Conservation (phyloP, 2,888 invertebrate genomes). For the Drosophila tripunctata region DNA sequence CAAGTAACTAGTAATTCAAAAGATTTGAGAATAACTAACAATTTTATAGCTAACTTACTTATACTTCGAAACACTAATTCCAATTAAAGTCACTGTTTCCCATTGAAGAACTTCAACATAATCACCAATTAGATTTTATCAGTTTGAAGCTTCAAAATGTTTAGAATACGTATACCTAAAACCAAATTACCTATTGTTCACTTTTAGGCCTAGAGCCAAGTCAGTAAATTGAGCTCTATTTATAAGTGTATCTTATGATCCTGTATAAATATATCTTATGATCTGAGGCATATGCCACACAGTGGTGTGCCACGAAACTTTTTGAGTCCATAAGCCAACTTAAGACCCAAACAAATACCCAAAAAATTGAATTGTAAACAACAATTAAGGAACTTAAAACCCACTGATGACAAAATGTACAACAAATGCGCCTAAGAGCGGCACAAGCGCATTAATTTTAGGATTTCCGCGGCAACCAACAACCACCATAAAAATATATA, state of each 20-base stretch:
- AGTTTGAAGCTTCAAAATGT: too few species aligned
- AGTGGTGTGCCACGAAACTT: slow-evolving; percentile 2
- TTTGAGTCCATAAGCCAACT: slow-evolving; percentile 47
- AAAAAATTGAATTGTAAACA: slow-evolving; percentile 66
- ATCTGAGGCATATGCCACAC: slow-evolving; percentile 27
- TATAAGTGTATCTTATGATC: not conserved
- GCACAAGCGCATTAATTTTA: slow-evolving; percentile 41
- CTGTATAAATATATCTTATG: slow-evolving; percentile 8
- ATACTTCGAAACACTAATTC: too few species aligned
- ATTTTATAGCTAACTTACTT: too few species aligned
- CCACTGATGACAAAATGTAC: slow-evolving; percentile 41
- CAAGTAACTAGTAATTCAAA: too few species aligned
- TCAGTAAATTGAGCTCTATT: slow-evolving; percentile 5
- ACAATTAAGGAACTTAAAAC: slow-evolving; percentile 57
- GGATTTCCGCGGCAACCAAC: slow-evolving; percentile 46
- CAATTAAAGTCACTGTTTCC: too few species aligned
- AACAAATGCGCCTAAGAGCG: slow-evolving; percentile 50
- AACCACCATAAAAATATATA: slow-evolving; percentile 6
- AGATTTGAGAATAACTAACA: too few species aligned
- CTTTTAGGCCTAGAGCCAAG: not conserved
- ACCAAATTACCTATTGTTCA: too few species aligned
- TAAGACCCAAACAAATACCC: slow-evolving; percentile 14
- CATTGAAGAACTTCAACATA: too few species aligned
- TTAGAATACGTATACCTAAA: too few species aligned
- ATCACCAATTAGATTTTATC: too few species aligned